Conservation (phyloP, 2,113 vertebrate species). For the Phaethornis superciliosus region DNA sequence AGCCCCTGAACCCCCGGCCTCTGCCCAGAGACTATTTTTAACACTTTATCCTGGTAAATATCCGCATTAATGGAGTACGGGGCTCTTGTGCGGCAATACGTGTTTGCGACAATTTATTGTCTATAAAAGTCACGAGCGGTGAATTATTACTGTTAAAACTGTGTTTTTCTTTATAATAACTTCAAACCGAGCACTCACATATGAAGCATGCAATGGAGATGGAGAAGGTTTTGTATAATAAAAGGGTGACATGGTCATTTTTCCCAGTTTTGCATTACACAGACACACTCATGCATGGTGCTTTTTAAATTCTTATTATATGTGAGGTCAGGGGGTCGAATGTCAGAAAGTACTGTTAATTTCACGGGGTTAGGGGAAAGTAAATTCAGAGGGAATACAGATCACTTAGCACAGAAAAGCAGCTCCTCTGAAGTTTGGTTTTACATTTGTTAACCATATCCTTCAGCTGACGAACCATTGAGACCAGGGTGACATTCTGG, state of each 20-base stretch:
- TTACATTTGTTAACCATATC: constrained; percentile 98
- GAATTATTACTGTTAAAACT: constrained; percentile 81
- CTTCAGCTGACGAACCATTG: constrained; percentile 90
- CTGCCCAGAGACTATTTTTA: constrained; percentile 71
- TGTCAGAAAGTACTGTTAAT: constrained; percentile 99
- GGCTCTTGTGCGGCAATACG: constrained; percentile 73
- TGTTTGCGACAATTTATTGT: constrained; percentile 83
- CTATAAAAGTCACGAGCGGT: constrained; percentile 83
- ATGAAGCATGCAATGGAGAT: constrained; percentile 84
- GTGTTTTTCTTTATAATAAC: constrained; percentile 85
- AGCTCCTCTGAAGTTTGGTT: constrained; percentile 87
- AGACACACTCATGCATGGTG: constrained; percentile 97
- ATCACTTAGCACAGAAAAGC: constrained; percentile 98
- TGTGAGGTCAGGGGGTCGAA: constrained; percentile 89
- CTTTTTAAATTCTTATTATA: constrained; percentile 99
- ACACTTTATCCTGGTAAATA: constrained; percentile 82
- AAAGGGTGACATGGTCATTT: constrained; percentile 91
- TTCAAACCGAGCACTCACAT: constrained; percentile 78
- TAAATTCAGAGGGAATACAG: constrained; percentile 99
- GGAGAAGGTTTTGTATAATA: constrained; percentile 89
- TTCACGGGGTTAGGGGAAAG: constrained; percentile 99
- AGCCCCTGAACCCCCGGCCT: constrained; percentile 60
- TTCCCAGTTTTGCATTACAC: constrained; percentile 90
- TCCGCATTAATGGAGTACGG: constrained; percentile 80
- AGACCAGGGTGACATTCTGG: constrained; percentile 85